Evolutionary conservation across 2,888 invertebrate genomes (phyloP).

Genomic region (Dexiosoma caninum): DNA sequence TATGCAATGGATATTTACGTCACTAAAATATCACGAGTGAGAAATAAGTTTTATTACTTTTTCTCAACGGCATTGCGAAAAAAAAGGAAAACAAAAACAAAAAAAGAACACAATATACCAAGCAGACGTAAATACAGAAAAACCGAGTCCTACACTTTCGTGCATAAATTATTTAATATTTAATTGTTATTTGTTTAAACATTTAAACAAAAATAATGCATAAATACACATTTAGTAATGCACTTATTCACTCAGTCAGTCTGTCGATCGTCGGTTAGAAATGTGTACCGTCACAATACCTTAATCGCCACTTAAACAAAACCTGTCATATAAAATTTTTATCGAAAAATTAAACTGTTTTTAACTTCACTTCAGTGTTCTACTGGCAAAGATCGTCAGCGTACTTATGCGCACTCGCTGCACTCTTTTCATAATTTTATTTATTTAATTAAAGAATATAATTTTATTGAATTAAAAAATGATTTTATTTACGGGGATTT

Average conservation of each 20-base stretch:
- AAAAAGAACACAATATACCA: not conserved
- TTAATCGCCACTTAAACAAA: slow-evolving; percentile 30
- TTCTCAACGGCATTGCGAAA: too few relatives aligned
- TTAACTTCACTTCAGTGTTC: not conserved
- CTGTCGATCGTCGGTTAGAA: slow-evolving; percentile 2
- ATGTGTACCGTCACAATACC: not conserved
- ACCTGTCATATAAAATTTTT: not conserved
- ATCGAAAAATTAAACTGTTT: slow-evolving; percentile 10
- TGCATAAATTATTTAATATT: not conserved
- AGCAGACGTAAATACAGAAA: not conserved
- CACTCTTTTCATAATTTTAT: not conserved
- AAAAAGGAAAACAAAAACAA: not conserved
- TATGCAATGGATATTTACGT: too few relatives aligned
- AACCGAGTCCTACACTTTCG: slow-evolving; percentile 6
- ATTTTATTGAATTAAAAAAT: not conserved
- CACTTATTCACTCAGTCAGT: not conserved
- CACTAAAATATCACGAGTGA: too few relatives aligned
- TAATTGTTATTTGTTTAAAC: not conserved
- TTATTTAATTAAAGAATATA: slow-evolving; percentile 9
- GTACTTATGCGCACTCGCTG: not conserved
- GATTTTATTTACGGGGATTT: not conserved
- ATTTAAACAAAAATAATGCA: slow-evolving; percentile 7
- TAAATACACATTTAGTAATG: not conserved
- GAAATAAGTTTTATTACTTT: too few relatives aligned
- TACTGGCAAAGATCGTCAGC: not conserved